Conservation (phyloP, 2,888 invertebrate species). For the Ichneumon xanthorius region DNA sequence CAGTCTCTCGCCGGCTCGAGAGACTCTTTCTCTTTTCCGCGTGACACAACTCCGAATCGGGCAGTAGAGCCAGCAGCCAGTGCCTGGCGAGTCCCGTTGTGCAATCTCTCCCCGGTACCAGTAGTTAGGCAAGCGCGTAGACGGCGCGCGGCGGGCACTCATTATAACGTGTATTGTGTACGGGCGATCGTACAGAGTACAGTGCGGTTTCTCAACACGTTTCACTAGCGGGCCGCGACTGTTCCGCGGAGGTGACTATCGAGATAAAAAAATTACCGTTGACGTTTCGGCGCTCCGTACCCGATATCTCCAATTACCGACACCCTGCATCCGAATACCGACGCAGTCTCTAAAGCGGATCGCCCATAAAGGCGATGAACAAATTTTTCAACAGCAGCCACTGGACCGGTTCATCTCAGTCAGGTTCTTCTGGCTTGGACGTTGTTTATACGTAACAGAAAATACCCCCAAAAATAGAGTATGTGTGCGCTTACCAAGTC, state of each 20-base stretch:
- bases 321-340: background rate
- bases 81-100: slow-evolving; percentile 57
- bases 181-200: slow-evolving; percentile 39
- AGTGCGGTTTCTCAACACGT: slow-evolving; percentile 50
- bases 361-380: background rate
- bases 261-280: slow-evolving; percentile 15
- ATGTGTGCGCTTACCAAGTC: background rate
- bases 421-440: background rate
- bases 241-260: background rate
- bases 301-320: background rate
- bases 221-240: slow-evolving; percentile 11
- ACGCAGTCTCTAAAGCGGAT: background rate
- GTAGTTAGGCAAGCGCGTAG: slow-evolving; percentile 56
- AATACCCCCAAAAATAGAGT: background rate
- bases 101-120: slow-evolving; percentile 31
- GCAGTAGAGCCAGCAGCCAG: slow-evolving; percentile 30
- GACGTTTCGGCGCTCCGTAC: slow-evolving; percentile 4
- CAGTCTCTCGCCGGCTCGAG: slow-evolving; percentile 9
- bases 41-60: slow-evolving; percentile 62
- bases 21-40: slow-evolving; percentile 44
- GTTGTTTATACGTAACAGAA: background rate
- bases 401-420: background rate
- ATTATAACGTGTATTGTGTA: slow-evolving; percentile 67
- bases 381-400: background rate
- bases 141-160: slow-evolving; percentile 48